These are phyloP conservation scores for Galleria mellonella DNA, from an alignment of 1,140 invertebrate genomes.

Conservation along the genomic window DNA sequence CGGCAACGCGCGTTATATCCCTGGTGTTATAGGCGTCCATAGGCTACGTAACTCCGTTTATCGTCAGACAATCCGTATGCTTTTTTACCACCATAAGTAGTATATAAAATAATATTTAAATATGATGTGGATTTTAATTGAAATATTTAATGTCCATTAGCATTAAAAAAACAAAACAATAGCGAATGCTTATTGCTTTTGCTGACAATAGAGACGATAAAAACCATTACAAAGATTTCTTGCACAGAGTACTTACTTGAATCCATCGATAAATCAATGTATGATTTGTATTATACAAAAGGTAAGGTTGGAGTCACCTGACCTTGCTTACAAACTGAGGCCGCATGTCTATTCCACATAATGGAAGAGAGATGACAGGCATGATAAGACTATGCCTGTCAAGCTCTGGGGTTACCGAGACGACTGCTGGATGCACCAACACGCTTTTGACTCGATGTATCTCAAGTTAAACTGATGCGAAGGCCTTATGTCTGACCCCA, in stretches of 20 bases:
- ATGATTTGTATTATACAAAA: conserved; percentile 16
- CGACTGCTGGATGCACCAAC: neutral
- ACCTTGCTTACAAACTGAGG: conserved; percentile 42
- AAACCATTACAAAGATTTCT: conserved; percentile 18
- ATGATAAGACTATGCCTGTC: conserved; percentile 23
- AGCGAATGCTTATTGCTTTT: neutral
- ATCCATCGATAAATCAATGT: conserved; percentile 19
- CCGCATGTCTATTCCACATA: conserved; percentile 43
- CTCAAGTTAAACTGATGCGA: neutral
- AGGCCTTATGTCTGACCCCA: neutral
- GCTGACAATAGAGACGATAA: conserved; percentile 1
- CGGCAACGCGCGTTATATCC: too few relatives aligned
- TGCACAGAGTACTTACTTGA: conserved; percentile 15
- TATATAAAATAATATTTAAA: too few relatives aligned
- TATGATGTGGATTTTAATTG: neutral
- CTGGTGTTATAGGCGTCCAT: too few relatives aligned
- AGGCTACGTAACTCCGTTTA: too few relatives aligned
- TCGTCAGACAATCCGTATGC: too few relatives aligned
- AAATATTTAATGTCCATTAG: neutral
- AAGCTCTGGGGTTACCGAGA: neutral
- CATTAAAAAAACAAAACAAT: neutral
- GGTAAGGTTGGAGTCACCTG: conserved; percentile 24
- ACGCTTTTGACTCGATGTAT: conserved; percentile 1
- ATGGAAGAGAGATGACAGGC: conserved; percentile 52
- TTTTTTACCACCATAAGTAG: too few relatives aligned